Base-by-base conservation (phyloP, 2,797 vertebrate genomes). In the Loriculus beryllinus region DNA sequence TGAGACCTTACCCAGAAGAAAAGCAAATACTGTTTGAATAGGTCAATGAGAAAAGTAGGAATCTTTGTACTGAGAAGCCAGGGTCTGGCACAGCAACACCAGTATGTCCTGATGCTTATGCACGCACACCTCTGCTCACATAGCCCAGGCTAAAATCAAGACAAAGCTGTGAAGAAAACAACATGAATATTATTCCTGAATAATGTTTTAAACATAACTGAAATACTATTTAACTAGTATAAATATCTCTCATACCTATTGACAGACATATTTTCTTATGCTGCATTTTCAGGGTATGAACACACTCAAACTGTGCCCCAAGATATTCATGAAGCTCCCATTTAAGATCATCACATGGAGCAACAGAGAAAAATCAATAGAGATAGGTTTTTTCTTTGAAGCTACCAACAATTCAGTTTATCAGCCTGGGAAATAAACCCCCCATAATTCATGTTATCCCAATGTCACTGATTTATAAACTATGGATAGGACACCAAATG, bases 41-140 rank as follows among this genome's bases (percentile, higher is more conserved):
- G 49, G 28, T 45, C 25, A 39, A 12, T 11, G 2, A 6, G 0
- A 7, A 40, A 37, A 51, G 29, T 3, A 20, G 28, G 31, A 33
- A 29, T 28, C 6, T 19, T 11, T 4, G 26, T 6, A 3, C 31
- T 6, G 15, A 4, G n/a, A 28, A 49, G 42, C 22, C 10, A 59
- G 49, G 22, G 21, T 45, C 20, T 33, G 2, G 29, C 17, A 8
- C 12, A 1, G 31, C 22, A 21, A 75, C 42, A 28, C 25, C 0
- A 2, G 15, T 14, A 16, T 5, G 1, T 20, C 59, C 51, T 6
- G 2, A 67, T 16, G 21, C 21, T 18, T 28, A 6, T 17, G 52
- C 35, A 21, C n/a, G 52, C 20, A n/a, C 31, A 54, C 52, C n/a
- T 45, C 25, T 3, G 4, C 25, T 57, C 56, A 14, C 33, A 5